Evolutionary conservation across 2,888 invertebrate genomes (phyloP).

Genomic region (Tridacna crocea): DNA sequence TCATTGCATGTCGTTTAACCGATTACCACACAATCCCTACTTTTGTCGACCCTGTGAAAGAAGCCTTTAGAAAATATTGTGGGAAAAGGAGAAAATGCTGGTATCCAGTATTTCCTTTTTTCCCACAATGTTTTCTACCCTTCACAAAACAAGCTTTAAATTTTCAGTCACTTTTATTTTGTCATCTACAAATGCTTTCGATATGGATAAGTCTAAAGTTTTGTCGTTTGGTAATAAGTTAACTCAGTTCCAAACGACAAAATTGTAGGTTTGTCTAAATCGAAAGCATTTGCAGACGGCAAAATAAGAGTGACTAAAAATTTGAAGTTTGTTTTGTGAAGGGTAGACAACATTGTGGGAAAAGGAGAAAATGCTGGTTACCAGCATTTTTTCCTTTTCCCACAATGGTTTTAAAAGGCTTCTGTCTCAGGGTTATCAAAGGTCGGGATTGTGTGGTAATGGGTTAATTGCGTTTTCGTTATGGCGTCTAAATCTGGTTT

Average conservation of each 20-base stretch:
- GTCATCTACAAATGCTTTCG: neutral
- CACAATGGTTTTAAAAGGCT: no score
- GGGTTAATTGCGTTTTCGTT: no score
- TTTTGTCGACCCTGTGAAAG: neutral
- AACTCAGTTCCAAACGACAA: neutral
- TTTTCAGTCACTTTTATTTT: neutral
- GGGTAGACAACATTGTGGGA: no score
- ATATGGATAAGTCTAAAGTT: neutral
- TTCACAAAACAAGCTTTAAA: neutral
- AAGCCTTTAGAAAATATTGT: slow-evolving; percentile 5
- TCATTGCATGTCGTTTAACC: neutral
- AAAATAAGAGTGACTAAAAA: no score
- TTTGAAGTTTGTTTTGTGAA: no score
- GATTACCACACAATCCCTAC: neutral
- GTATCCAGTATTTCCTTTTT: slow-evolving; percentile 4
- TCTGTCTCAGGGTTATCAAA: no score
- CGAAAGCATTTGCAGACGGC: no score
- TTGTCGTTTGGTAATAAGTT: neutral
- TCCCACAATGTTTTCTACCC: neutral
- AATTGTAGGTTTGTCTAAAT: no score
- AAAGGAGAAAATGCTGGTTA: no score
- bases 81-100: slow-evolving; percentile 11
- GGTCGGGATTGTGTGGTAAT: no score
- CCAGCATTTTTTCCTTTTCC: no score
- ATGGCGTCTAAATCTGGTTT: no score